Evolutionary conservation across 92 coral and sea anemone species (phyloP), one percentile per base, ranked within the genome.

Genomic region (Porites evermanni): DNA sequence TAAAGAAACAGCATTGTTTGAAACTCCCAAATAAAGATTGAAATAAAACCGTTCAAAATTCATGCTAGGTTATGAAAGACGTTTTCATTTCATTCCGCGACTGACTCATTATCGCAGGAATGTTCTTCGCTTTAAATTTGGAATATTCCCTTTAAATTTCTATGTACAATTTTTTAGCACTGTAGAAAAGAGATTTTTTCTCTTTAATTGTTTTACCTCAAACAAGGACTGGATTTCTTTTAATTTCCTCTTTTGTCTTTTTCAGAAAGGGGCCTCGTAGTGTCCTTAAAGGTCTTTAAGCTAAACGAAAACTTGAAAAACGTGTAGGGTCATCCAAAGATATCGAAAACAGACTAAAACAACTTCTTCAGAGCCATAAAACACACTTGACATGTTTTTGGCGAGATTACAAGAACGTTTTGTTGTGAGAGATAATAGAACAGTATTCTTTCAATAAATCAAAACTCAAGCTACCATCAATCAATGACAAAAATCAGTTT

Each of bases 351-450:
- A 58, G 23, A 56, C 32, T 21, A 17, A 26, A 54, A 53, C 72
- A 24, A 72, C 70, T 47, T 54, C 67, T 82, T 72, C 79, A 72
- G 18, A 3, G 29, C 50, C 13, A 38, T 38, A 74, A 72, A 58
- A 72, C 72, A 20, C 64, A 47, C 87, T 83, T 83, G 79, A 83
- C 70, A 83, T 74, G 21, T 83, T 72, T 51, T 83, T 61, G 87
- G 79, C 72, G 73, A 63, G 16, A 18, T 10, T 44, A 83, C 72
- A 83, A 64, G 14, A 26, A 50, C 64, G 61, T 61, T 72, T 83
- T 83, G 72, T 83, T 63, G 61, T 51, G 12, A 21, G 64, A 18
- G 54, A 56, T 20, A 72, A 82, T 24, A 68, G 54, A n/a, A 71
- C 51, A 79, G 71, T 56, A 60, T 73, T 32, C 12, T 59, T 72